Base-by-base conservation (phyloP, 2,113 vertebrate genomes). In the Phoenicopterus ruber region DNA sequence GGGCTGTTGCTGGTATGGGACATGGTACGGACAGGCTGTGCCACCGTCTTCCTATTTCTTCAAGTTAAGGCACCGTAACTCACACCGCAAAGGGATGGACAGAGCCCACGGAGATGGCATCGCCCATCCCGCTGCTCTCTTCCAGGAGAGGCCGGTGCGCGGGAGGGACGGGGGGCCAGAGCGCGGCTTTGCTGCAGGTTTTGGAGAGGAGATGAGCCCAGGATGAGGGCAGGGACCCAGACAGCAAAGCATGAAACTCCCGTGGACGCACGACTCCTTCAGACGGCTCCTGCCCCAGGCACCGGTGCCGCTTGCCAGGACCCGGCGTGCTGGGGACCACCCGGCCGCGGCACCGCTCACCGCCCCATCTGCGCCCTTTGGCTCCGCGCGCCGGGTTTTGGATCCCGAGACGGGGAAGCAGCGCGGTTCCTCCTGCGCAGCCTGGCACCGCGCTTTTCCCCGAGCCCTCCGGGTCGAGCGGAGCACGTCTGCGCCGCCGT, bases 41-140 rank as follows among this genome's bases (percentile, higher is more conserved):
- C 49, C 61, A 31, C 17, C 29, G 29, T 5, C 29, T 3, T 3
- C 24, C 12, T 12, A 42, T 42, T 42, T 42, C 12, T 42, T 31
- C 63, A 17, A 20, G 40, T 4, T 8, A 13, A 42, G 32, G 25
- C 22, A 32, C 8, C 62, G 8, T 25, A 9, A 15, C 1, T 58
- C 28, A 34, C n/a, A 17, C 7, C 26, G n/a, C 40, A 9, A 12
- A 50, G 11, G 14, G 42, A 8, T 9, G 52, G 52, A 7, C 1
- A 0, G 12, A 8, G 42, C 3, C 42, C 1, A 3, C 0, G 3
- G 70, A 16, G 11, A 36, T 3, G 1, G 55, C 15, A 3, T 1
- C 38, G 44, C 52, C 71, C 58, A 26, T 5, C 61, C 34, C 11
- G 1, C 16, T 18, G 42, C 36, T 47, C 36, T 42, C n/a, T 14